phyloP scores from a whole-genome alignment of 1,140 invertebrate species.

The Bombus soroeensis region DNA sequence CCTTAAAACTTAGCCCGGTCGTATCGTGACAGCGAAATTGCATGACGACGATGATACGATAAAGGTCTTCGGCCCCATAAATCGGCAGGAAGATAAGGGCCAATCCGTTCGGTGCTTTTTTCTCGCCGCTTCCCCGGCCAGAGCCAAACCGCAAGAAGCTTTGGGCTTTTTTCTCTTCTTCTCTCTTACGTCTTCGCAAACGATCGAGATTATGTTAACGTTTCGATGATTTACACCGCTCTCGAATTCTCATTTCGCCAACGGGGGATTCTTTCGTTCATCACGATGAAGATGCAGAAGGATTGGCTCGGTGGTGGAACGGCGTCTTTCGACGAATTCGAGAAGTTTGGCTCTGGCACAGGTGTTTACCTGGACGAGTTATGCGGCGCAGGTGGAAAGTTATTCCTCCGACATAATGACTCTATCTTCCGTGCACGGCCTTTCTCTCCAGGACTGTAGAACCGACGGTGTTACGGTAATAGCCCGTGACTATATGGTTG shows the following conservation, averaged over 20 bases:
- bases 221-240: slow-evolving; percentile 27
- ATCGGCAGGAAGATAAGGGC: slow-evolving; percentile 34
- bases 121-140: neutral
- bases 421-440: slow-evolving; percentile 52
- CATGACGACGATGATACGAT: slow-evolving; percentile 46
- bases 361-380: slow-evolving; percentile 51
- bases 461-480: slow-evolving; percentile 63
- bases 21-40: slow-evolving; percentile 61
- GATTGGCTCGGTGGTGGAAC: neutral
- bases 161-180: neutral
- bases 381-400: slow-evolving; percentile 62
- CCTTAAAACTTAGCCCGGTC: slow-evolving; percentile 52
- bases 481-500: slow-evolving; percentile 61
- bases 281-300: too few relatives aligned
- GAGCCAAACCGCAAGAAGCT: neutral
- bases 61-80: slow-evolving; percentile 41
- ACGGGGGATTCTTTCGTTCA: neutral
- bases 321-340: slow-evolving; percentile 14
- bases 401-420: slow-evolving; percentile 60
- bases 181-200: neutral
- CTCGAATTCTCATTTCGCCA: neutral
- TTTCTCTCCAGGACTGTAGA: slow-evolving; percentile 62
- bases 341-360: neutral
- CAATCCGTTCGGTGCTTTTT: slow-evolving; percentile 8
- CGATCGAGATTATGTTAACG: slow-evolving; percentile 30